A percentile compares a stretch with the other conserved stretches of the same genome.
These are phyloP conservation scores for Typhlichthys subterraneus DNA, from an alignment of 2,797 vertebrate species.

Conservation along the genomic window DNA sequence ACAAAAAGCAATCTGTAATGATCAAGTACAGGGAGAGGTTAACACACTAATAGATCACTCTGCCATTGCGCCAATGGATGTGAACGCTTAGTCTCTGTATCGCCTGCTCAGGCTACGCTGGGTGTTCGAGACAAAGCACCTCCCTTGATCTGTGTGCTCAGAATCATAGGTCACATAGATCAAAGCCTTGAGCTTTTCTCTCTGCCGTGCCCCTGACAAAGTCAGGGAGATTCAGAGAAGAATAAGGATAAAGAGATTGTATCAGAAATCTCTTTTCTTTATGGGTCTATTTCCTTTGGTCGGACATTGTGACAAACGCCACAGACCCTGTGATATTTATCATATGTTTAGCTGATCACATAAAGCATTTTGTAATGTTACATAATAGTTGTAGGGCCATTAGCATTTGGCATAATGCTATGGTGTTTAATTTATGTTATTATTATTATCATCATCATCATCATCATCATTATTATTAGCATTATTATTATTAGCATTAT, in stretches of 20 bases:
- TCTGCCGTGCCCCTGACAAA: conserved; percentile 49
- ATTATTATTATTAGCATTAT: too few species aligned
- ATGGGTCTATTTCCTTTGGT: too few species aligned
- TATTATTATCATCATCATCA: too few species aligned
- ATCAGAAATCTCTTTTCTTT: too few species aligned
- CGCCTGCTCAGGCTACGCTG: conserved; percentile 60
- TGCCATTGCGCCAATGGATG: conserved; percentile 69
- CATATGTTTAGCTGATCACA: too few species aligned
- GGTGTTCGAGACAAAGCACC: conserved; percentile 70
- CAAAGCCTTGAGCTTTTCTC: conserved; percentile 61
- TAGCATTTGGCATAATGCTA: too few species aligned
- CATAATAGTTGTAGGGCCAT: too few species aligned
- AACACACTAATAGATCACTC: conserved; percentile 32
- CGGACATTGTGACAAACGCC: too few species aligned
- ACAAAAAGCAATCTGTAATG: background rate
- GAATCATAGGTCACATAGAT: conserved; percentile 67
- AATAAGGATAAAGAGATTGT: conserved; percentile 44
- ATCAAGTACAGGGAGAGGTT: conserved; percentile 25
- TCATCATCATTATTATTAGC: too few species aligned
- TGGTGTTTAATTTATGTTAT: too few species aligned
- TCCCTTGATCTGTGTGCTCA: conserved; percentile 73
- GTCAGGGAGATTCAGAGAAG: conserved; percentile 48
- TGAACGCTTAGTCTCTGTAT: conserved; percentile 63
- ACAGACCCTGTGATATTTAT: too few species aligned
- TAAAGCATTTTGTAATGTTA: too few species aligned